Conservation (phyloP, 2,113 vertebrate genomes). For the Engystomops pustulosus region DNA sequence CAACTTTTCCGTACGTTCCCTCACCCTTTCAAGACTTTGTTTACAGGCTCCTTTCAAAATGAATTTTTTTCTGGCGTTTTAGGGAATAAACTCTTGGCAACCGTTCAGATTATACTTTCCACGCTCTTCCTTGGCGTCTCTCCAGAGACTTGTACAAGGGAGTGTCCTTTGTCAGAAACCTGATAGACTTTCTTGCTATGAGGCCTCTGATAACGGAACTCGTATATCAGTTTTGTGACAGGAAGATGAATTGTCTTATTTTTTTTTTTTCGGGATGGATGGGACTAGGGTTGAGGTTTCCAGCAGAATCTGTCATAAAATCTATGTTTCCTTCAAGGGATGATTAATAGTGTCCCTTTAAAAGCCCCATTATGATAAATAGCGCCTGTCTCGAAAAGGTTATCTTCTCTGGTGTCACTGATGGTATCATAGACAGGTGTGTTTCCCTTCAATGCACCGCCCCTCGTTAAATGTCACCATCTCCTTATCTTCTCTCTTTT, state of each 20-base stretch:
- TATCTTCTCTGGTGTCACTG: slow-evolving; percentile 49
- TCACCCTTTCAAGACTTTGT: not conserved
- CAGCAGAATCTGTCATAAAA: slow-evolving; percentile 55
- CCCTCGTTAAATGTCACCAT: slow-evolving; percentile 39
- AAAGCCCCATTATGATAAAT: slow-evolving; percentile 57
- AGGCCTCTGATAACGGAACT: slow-evolving; percentile 35
- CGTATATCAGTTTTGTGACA: slow-evolving; percentile 49
- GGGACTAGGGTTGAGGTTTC: slow-evolving; percentile 47
- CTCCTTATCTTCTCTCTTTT: slow-evolving; percentile 25
- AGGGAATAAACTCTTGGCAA: slow-evolving; percentile 24
- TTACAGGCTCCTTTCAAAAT: not conserved
- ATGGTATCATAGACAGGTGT: slow-evolving; percentile 35
- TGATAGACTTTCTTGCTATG: slow-evolving; percentile 22
- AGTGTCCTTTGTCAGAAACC: slow-evolving; percentile 42
- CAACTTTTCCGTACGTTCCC: not conserved
- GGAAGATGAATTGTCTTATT: slow-evolving; percentile 49
- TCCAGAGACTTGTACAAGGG: slow-evolving; percentile 39
- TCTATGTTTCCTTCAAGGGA: slow-evolving; percentile 51
- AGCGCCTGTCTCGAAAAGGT: slow-evolving; percentile 43
- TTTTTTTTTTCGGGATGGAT: slow-evolving; percentile 28
- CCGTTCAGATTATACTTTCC: slow-evolving; percentile 1
- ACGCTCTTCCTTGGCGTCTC: not conserved
- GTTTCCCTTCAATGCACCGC: not conserved
- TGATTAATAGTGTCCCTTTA: slow-evolving; percentile 55
- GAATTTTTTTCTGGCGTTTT: not conserved